Conservation (phyloP, 2,113 vertebrate genomes). For the Centrocercus urophasianus region DNA sequence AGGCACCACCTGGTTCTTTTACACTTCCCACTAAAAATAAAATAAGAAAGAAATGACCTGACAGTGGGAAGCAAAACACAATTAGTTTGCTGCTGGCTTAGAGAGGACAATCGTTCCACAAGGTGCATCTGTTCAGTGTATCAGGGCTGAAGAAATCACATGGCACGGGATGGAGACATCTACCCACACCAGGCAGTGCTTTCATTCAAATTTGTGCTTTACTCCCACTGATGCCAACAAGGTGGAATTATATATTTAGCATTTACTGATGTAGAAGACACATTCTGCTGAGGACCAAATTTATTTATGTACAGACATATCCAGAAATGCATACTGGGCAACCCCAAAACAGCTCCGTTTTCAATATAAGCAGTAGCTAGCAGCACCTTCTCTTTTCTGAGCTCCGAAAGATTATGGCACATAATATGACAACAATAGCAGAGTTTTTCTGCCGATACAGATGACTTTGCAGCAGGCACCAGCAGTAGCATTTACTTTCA, state of each 20-base stretch:
- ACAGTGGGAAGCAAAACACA: neutral
- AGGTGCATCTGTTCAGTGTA: neutral
- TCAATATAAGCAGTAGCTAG: constrained; percentile 10
- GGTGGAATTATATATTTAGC: neutral
- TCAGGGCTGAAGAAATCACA: neutral
- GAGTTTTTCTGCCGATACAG: constrained; percentile 33
- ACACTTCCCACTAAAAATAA: neutral
- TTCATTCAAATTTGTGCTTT: neutral
- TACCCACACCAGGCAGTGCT: neutral
- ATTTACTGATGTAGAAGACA: neutral
- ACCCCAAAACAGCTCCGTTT: neutral
- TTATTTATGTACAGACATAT: too few relatives aligned
- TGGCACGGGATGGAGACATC: neutral
- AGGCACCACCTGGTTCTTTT: neutral
- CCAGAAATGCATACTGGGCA: neutral
- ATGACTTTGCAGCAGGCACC: constrained; percentile 36
- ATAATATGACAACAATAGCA: neutral
- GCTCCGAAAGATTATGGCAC: neutral
- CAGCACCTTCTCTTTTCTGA: constrained; percentile 13
- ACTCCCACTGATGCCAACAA: neutral
- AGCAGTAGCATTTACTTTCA: constrained; percentile 24
- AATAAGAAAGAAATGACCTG: neutral
- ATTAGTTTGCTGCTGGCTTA: neutral
- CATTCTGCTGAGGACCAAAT: neutral
- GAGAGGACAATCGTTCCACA: neutral